Conservation (phyloP, 2,797 vertebrate genomes). For the Muscicapa comitata region DNA sequence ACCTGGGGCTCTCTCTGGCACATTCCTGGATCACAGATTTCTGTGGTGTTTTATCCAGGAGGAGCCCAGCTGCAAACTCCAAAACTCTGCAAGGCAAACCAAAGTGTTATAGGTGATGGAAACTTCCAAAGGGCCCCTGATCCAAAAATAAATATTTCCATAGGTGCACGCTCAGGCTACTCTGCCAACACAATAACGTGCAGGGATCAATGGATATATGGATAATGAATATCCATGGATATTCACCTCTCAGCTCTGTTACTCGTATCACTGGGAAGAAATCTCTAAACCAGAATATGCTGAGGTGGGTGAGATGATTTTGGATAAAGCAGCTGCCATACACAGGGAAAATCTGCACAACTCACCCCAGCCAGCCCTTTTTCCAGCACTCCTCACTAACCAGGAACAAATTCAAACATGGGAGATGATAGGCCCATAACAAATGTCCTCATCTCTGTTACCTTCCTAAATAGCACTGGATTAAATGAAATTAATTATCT, state of each 20-base stretch:
- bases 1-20: rapidly evolving
- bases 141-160: neutral
- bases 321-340: neutral
- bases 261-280: neutral
- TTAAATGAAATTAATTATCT: conserved; percentile 50
- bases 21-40: rapidly evolving
- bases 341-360: neutral
- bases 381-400: neutral
- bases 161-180: rapidly evolving
- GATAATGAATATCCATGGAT: neutral
- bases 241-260: neutral
- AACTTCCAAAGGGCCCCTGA: neutral
- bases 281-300: neutral
- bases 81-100: neutral
- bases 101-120: neutral
- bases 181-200: neutral
- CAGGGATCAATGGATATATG: neutral
- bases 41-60: neutral
- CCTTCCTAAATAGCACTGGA: conserved; percentile 20
- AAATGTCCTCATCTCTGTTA: conserved; percentile 34
- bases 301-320: rapidly evolving
- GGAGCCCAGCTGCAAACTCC: neutral
- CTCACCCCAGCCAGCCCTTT: neutral
- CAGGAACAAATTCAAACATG: neutral
- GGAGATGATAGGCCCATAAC: neutral